Evolutionary conservation across 2,888 invertebrate species (phyloP).

Genomic region (Eubasilissa splendida): DNA sequence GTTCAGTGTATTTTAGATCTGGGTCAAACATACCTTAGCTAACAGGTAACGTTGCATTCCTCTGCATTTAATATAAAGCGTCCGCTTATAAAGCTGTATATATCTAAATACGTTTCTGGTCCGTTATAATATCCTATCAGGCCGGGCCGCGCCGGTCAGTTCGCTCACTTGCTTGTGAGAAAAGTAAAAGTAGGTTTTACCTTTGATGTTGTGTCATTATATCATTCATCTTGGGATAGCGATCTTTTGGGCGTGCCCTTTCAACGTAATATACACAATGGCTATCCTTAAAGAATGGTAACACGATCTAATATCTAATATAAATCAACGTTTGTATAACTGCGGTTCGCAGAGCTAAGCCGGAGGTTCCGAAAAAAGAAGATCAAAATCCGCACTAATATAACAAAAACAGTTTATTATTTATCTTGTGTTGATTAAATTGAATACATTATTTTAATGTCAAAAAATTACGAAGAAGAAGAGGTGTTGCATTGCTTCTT

Average conservation of each 20-base stretch:
- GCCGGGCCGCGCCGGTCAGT: neutral
- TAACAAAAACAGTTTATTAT: no score
- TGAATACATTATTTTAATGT: no score
- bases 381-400: no score
- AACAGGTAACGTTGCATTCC: conserved; percentile 12
- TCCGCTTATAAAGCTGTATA: neutral
- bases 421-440: no score
- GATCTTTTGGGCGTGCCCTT: neutral
- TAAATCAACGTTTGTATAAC: no score
- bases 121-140: neutral
- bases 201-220: conserved; percentile 14
- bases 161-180: conserved; percentile 4
- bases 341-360: no score
- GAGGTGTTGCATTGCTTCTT: no score
- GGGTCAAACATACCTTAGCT: conserved; percentile 1
- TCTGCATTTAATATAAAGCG: neutral
- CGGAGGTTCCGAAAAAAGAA: no score
- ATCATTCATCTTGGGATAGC: conserved; percentile 7
- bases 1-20: neutral
- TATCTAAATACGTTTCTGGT: neutral
- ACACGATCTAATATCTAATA: no score
- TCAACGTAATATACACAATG: no score
- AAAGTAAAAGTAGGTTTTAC: conserved; percentile 38
- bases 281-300: no score
- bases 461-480: no score